These are phyloP conservation scores for Galeruca laticollis DNA, from an alignment of 2,888 invertebrate genomes.

Conservation along the genomic window DNA sequence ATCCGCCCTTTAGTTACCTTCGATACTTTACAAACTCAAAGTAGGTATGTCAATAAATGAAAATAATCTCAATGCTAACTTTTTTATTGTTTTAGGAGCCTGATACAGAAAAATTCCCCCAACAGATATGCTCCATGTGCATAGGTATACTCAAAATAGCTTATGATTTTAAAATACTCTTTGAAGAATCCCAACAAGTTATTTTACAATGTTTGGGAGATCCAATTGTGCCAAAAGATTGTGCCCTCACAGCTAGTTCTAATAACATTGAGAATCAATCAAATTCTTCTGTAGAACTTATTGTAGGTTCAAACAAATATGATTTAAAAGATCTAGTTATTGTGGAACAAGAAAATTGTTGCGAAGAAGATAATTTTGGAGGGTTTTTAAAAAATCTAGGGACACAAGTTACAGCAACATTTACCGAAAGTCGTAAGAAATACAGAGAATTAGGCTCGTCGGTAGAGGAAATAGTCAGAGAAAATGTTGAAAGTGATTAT, in stretches of 20 bases:
- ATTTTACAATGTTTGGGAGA: conserved; percentile 23
- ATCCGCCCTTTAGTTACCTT: too few relatives aligned
- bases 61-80: background rate
- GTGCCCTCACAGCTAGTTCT: background rate
- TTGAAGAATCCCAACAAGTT: conserved; percentile 34
- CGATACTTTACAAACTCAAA: too few relatives aligned
- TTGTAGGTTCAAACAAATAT: conserved; percentile 49
- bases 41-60: too few relatives aligned
- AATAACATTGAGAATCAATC: conserved; percentile 1
- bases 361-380: conserved; percentile 42
- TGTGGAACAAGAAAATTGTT: conserved; percentile 49
- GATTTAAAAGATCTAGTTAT: conserved; percentile 52
- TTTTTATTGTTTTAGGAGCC: conserved; percentile 25
- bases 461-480: background rate
- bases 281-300: conserved; percentile 50
- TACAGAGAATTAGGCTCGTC: background rate
- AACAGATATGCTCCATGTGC: conserved; percentile 41
- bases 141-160: conserved; percentile 36
- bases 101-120: conserved; percentile 28
- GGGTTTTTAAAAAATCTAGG: conserved; percentile 56
- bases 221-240: conserved; percentile 3
- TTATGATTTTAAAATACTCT: conserved; percentile 39
- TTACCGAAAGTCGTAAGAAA: conserved; percentile 34
- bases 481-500: background rate
- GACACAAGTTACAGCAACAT: conserved; percentile 51